These are phyloP conservation scores for Tetanocera ferruginea DNA, from an alignment of 2,888 invertebrate species.

Conservation along the genomic window DNA sequence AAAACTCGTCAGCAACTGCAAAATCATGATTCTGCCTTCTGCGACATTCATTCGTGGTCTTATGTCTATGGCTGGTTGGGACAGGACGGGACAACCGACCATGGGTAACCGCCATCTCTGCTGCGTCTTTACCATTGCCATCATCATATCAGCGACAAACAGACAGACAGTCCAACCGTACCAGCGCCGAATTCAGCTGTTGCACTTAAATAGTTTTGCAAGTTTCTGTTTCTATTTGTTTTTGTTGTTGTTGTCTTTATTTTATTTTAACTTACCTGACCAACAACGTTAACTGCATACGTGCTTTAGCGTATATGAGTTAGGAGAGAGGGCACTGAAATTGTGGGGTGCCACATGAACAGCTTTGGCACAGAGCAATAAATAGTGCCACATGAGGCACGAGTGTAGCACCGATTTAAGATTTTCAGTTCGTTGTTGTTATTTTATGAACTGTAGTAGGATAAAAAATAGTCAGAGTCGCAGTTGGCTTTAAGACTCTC, in stretches of 20 bases:
- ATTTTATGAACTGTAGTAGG: not conserved
- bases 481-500: not conserved
- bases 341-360: not conserved
- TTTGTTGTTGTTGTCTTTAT: not conserved
- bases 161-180: not conserved
- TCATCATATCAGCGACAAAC: not conserved
- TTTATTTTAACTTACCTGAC: conserved; percentile 10
- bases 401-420: conserved; percentile 32
- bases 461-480: not conserved
- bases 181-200: not conserved
- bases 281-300: not conserved
- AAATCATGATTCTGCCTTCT: not conserved
- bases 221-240: not conserved
- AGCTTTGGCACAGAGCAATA: conserved; percentile 30
- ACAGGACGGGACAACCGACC: not conserved
- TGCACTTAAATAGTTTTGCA: not conserved
- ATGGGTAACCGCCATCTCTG: not conserved
- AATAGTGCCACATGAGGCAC: conserved; percentile 42
- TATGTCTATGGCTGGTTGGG: not conserved
- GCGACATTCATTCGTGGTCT: not conserved
- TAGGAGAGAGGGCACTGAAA: not conserved
- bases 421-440: conserved; percentile 9
- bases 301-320: not conserved
- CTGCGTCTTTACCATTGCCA: not conserved
- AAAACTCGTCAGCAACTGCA: conserved; percentile 26